These are phyloP conservation scores for Pyrochroa serraticornis DNA, from an alignment of 2,888 invertebrate species.

Conservation along the genomic window DNA sequence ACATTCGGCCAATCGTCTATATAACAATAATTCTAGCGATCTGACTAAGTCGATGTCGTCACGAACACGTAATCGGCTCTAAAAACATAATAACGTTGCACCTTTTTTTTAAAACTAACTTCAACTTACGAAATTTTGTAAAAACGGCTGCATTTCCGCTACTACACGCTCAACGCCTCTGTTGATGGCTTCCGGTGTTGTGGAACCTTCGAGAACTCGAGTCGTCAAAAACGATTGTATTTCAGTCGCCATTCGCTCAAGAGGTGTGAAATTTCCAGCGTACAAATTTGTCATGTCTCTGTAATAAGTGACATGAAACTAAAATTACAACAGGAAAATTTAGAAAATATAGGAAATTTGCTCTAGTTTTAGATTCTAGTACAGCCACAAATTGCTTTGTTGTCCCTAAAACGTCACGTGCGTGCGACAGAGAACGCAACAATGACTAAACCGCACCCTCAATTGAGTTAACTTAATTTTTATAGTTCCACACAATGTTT, in stretches of 20 bases:
- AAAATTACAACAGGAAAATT: too few species aligned
- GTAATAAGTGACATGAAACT: conserved; percentile 32
- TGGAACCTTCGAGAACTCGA: conserved; percentile 56
- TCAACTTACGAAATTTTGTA: conserved; percentile 57
- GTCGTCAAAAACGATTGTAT: conserved; percentile 59
- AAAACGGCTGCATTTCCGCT: conserved; percentile 56
- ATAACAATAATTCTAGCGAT: conserved; percentile 49
- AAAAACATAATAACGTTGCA: conserved; percentile 24
- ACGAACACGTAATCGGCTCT: conserved; percentile 47
- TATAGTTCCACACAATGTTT: not conserved
- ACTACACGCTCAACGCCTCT: conserved; percentile 57
- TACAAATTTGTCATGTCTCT: conserved; percentile 54
- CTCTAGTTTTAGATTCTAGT: too few species aligned
- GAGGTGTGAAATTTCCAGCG: conserved; percentile 53
- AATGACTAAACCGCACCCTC: too few species aligned
- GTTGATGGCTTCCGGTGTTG: conserved; percentile 55
- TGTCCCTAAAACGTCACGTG: too few species aligned
- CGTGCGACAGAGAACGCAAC: too few species aligned
- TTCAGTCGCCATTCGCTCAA: conserved; percentile 57
- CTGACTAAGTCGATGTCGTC: conserved; percentile 54
- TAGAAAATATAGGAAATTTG: too few species aligned
- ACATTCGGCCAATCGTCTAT: conserved; percentile 50
- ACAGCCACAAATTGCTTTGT: too few species aligned
- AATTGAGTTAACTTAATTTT: not conserved
- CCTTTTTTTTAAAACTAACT: not conserved